phyloP scores from a whole-genome alignment of 2,888 invertebrate genomes.

The Tetramorium bicarinatum region DNA sequence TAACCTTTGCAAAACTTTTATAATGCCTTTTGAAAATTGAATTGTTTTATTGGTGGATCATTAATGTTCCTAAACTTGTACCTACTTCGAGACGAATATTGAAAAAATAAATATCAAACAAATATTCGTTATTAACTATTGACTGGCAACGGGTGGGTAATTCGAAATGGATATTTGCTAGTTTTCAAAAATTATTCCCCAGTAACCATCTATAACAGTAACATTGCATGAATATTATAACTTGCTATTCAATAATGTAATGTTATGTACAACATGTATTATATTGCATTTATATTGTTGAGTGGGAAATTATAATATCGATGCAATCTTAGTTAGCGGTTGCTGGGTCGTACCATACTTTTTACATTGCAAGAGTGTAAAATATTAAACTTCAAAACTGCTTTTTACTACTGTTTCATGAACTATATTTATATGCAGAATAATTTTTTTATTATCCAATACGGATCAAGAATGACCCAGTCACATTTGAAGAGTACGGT shows the following conservation, averaged over 20 bases:
- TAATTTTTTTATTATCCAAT: background rate
- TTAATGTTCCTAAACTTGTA: background rate
- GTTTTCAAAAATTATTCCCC: background rate
- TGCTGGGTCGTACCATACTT: background rate
- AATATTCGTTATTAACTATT: too few species aligned
- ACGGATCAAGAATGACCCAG: background rate
- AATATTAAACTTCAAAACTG: background rate
- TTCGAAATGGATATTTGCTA: background rate
- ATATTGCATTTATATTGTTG: too few species aligned
- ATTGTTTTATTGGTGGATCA: background rate
- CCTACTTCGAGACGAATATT: background rate
- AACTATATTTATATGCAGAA: background rate
- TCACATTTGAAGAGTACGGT: background rate
- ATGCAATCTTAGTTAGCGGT: too few species aligned
- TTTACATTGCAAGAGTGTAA: background rate
- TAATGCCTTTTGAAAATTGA: background rate
- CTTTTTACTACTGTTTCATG: background rate
- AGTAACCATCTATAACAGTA: too few species aligned
- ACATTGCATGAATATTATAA: too few species aligned
- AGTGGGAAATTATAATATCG: too few species aligned
- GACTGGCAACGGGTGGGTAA: too few species aligned
- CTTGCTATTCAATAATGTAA: too few species aligned
- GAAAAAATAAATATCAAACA: background rate
- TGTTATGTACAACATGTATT: too few species aligned
- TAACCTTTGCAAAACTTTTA: background rate